Evolutionary conservation across 2,113 vertebrate species (phyloP), one percentile per base, ranked within the genome.

Genomic region (Centrocercus urophasianus): DNA sequence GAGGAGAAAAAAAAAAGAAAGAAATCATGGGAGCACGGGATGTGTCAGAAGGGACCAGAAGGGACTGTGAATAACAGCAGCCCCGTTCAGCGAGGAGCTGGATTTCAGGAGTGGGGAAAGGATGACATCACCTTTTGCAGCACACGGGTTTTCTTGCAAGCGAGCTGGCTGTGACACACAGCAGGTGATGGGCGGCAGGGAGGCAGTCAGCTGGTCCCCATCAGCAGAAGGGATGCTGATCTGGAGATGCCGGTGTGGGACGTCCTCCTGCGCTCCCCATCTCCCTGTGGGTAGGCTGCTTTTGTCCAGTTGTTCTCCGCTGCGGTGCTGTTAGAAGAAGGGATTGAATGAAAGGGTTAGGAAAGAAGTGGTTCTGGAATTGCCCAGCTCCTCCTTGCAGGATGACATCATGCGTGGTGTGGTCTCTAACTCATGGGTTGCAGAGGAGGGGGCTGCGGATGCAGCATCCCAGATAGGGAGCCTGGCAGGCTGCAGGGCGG

Each of bases 81-180:
- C 86, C 60, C 32, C 4, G 2, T 25, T 16, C 36, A n/a, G 89
- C 84, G 4, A 63, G 75, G 75, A 87, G 85, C 61, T 72, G 89
- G 79, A 42, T 95, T 91, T 77, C 69, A 10, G 89, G 89, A 89
- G 85, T 21, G 2, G 79, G 83, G 85, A 81, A 83, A 17, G 90
- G 93, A 95, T 97, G 94, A 96, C 93, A 95, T 97, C 96, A 95
- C 93, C 94, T 91, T 81, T 71, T 94, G 76, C 93, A 78, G 94
- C 93, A 65, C 95, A 81, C 43, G 43, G 65, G 85, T 64, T 96
- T 81, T 71, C 57, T 64, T 21, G 47, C 69, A 9, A 43, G 81
- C 2, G 48, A 52, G 54, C 52, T 36, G 74, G 66, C 21, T 48
- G 13, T 59, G 43, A 24, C 10, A 2, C 40, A 2, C 19, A 3